Evolutionary conservation across 2,888 invertebrate species (phyloP), one percentile per base, ranked within the genome.

Genomic region (Bellardia pandia): DNA sequence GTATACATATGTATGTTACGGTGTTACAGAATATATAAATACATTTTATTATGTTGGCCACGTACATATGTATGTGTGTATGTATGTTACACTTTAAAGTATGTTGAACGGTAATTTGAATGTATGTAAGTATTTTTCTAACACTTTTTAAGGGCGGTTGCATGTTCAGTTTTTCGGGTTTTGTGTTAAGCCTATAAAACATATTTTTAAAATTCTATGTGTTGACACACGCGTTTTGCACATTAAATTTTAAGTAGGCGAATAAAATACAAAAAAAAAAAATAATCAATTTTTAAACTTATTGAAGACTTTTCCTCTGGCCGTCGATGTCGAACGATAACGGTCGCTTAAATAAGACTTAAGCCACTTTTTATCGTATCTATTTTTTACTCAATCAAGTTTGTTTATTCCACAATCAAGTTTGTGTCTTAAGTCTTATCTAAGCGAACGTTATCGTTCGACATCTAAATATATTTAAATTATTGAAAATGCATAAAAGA

Each of bases 21-120:
- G 68, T 81, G 75, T 56, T 72, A 75, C 68, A 58, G 11, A 9
- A 37, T 33, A 33, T 33, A 33, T 9, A 56, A 23, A 40, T 71
- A 83, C 56, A 83, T 79, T 79, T 86, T 86, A 64, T 76, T 83
- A 66, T 86, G 74, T 86, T 80, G 76, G 75, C 74, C 83, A 83
- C 86, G 86, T 83, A 66, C 23, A 23, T 1, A 23, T 23, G 23
- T 23, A 42, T 42, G 6, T 42, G 2, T 9, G 42, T 80, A 53
- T 71, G 48, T 80, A 53, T 71, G 48, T 84, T 75, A 79, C 78
- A 82, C 83, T 79, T 83, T 79, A 56, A 11, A 78, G 60, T 69
- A 69, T 76, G 76, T 62, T 74, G 48, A 58, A 58, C 71, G 45
- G 45, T 45, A 13, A 3, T 53, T 72, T 51, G 3, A 33, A 33